Base-by-base conservation (phyloP, 2,888 invertebrate genomes). In the Aphrophora alni region DNA sequence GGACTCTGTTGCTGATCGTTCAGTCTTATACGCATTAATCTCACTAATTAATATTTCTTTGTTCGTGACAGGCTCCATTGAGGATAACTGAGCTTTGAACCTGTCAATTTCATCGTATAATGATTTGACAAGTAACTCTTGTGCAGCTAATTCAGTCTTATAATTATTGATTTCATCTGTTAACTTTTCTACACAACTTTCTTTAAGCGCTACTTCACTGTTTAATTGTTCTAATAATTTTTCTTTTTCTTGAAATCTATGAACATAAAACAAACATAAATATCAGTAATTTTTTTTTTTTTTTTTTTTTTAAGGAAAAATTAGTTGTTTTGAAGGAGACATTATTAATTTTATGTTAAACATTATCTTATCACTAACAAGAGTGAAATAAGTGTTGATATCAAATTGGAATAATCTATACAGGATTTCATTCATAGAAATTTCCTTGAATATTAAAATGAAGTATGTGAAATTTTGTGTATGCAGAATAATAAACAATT, bases 101-200 rank as follows among this genome's bases (percentile, higher is more conserved):
- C 59, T 38, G 27, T 59, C 73, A 24, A 79, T 38, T 8, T 79
- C 78, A 79, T 59, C 38, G 25, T 79, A 59, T 44, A 79, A 68
- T 12, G 74, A 74, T 27, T 59, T 74, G 7, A 74, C 38, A 38
- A 74, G 24, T 7, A 38, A 21, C 25, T 79, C 78, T 25, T 81
- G 44, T 44, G 78, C 71, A 38, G 72, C 88, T 77, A 92, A 88
- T 78, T 91, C 90, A 84, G 90, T 89, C 85, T 91, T 82, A 75
- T 72, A 76, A 44, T 70, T 70, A 75, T 59, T 81, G 25, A 82
- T 51, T 74, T 82, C 82, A 44, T 75, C 69, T 12, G 68, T 81
- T 25, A 85, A 81, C 68, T 83, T 82, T 68, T 84, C 82, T 12
- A 85, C 21, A 28, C 74, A 51, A 59, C 76, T 80, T 44, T 80